Base-by-base conservation (phyloP, 2,113 vertebrate genomes). In the Cyphomyrus plagiostoma region DNA sequence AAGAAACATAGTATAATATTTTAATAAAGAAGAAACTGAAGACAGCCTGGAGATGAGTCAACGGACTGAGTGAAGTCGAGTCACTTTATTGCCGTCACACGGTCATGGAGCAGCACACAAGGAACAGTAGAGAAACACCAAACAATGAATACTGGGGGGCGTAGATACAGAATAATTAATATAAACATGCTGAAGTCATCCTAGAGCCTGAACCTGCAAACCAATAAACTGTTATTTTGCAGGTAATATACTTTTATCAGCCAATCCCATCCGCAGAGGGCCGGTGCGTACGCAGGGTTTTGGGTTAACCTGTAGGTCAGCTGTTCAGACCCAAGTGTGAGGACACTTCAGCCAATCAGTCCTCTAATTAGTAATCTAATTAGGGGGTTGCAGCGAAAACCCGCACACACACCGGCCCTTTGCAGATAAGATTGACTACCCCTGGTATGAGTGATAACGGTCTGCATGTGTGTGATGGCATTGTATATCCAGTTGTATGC, bases 401-500 rank as follows among this genome's bases (percentile, higher is more conserved):
- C 35, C 35, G 35, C 35, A 35, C 1, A 35, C 35, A 35, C 35
- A 35, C 35, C 35, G 35, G 35, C 35, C 35, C 35, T 35, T 35
- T 35, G 35, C 35, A 35, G 35, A 35, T 35, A 35, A 35, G 35
- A 35, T 35, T 35, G 35, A 35, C 35, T 35, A 35, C 35, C 35
- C 35, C 35, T 35, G 35, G 6, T 46, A 48, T 26, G 15, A 66
- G 10, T 89, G 52, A 89, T 62, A 86, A 56, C 77, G 45, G 86
- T 80, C 90, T 87, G 88, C 26, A 26, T 0, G 30, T 56, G 39
- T 39, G 26, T 77, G 70, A 35, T 17, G 11, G 11, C 66, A 35
- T 77, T 23, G 82, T 45, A 85, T 84, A 23, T 45, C 39, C 6
- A 85, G 35, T n/a, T 88, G 91, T 70, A 87, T 49, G 53, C n/a